Percentiles rank a stretch among this genome's conserved stretches.
phyloP scores from a whole-genome alignment of 2,888 invertebrate species.

The Sinotaia quadrata region DNA sequence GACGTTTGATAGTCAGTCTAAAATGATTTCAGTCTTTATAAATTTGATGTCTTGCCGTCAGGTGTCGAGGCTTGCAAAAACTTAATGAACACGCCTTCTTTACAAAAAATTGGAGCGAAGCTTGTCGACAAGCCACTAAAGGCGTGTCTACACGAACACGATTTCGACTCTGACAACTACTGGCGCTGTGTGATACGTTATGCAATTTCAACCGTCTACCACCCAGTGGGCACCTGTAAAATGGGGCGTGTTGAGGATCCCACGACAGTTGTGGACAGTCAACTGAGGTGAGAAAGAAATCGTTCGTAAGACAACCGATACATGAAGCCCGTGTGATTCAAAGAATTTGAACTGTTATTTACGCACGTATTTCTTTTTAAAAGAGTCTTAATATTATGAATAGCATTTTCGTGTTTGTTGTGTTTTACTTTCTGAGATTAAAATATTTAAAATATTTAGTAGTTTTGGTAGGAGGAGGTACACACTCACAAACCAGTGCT shows the following conservation, averaged over 20 bases:
- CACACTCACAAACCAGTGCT: too few species aligned
- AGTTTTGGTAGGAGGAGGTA: too few species aligned
- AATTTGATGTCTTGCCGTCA: background rate
- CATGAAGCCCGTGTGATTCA: too few species aligned
- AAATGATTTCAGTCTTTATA: too few species aligned
- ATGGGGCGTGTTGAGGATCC: constrained; percentile 76
- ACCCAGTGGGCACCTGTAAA: constrained; percentile 83
- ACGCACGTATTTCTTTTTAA: too few species aligned
- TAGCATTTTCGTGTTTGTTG: too few species aligned
- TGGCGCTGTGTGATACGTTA: constrained; percentile 43
- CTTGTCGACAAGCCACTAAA: constrained; percentile 14
- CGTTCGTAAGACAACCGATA: too few species aligned
- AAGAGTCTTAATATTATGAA: too few species aligned
- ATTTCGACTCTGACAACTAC: constrained; percentile 40
- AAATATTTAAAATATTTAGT: too few species aligned
- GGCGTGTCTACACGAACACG: constrained; percentile 20
- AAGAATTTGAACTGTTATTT: too few species aligned
- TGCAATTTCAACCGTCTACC: constrained; percentile 66
- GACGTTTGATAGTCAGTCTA: too few species aligned
- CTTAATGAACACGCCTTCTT: background rate
- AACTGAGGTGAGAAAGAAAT: constrained; percentile 67
- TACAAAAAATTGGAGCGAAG: constrained; percentile 25
- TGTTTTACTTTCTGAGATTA: too few species aligned
- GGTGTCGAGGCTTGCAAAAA: constrained; percentile 16
- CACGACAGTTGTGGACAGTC: constrained; percentile 79